These are phyloP conservation scores for Campylorhamphus procurvoides DNA, from an alignment of 2,113 vertebrate species.

Conservation along the genomic window DNA sequence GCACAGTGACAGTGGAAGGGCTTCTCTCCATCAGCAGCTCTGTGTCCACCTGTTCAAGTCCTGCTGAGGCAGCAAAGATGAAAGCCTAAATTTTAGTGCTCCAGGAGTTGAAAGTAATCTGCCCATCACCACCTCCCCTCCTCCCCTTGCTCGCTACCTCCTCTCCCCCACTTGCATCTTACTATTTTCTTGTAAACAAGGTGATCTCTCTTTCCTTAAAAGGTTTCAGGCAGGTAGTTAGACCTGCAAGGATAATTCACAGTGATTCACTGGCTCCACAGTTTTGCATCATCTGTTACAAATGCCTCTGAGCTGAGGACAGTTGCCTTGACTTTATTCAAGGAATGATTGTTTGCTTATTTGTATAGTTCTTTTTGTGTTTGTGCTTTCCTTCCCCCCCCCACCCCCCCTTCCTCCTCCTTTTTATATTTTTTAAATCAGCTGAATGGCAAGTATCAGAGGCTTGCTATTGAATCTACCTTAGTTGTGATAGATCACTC, in stretches of 20 bases:
- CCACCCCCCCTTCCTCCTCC: accelerated
- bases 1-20: neutral
- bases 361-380: neutral
- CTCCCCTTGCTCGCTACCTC: neutral
- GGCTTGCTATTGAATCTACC: neutral
- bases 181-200: neutral
- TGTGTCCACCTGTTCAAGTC: neutral
- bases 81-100: neutral
- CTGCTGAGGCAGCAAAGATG: neutral
- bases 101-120: neutral
- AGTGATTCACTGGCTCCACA: neutral
- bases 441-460: neutral
- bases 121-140: neutral
- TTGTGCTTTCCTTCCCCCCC: neutral
- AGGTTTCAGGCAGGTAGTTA: accelerated
- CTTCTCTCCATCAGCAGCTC: neutral
- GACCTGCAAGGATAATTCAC: neutral
- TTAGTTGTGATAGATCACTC: neutral
- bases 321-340: constrained; percentile 16
- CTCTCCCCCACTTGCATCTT: neutral
- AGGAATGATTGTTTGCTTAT: neutral
- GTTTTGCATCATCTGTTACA: neutral
- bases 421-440: neutral
- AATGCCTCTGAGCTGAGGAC: neutral
- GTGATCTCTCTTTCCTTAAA: neutral